A percentile compares a stretch with the other conserved stretches of the same genome.
Evolutionary conservation across 2,797 vertebrate species (phyloP).

Genomic region (Lacerta agilis): DNA sequence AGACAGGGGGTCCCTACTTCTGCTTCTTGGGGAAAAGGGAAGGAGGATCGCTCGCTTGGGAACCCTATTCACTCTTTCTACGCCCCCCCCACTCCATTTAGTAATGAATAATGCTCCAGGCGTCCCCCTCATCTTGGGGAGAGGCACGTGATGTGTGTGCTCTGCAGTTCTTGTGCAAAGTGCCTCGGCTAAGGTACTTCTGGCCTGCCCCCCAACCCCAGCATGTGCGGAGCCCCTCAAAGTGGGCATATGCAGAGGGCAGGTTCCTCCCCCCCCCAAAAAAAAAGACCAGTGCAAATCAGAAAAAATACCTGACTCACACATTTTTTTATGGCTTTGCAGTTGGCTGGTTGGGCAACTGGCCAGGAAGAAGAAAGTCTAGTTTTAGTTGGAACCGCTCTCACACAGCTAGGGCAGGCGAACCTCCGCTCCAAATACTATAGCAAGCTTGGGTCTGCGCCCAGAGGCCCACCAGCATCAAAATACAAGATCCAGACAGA

Average conservation of each 20-base stretch:
- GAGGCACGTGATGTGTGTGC: too few relatives aligned
- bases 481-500: not conserved
- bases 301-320: not conserved
- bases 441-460: not conserved
- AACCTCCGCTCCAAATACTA: not conserved
- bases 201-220: not conserved
- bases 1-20: too few relatives aligned
- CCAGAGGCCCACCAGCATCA: not conserved
- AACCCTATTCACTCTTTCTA: too few relatives aligned
- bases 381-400: not conserved
- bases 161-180: not conserved
- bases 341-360: not conserved
- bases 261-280: not conserved
- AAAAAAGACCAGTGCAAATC: not conserved
- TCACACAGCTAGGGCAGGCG: not conserved
- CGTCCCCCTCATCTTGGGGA: not conserved
- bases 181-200: not conserved
- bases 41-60: too few relatives aligned
- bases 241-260: not conserved
- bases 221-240: not conserved
- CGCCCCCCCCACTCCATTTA: too few relatives aligned
- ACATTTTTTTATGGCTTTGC: not conserved
- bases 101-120: not conserved
- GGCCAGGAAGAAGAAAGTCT: not conserved
- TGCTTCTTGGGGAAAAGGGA: too few relatives aligned